A percentile compares a stretch with the other conserved stretches of the same genome.
These are phyloP conservation scores for Scortum barcoo DNA, from an alignment of 2,113 vertebrate species.

Conservation along the genomic window DNA sequence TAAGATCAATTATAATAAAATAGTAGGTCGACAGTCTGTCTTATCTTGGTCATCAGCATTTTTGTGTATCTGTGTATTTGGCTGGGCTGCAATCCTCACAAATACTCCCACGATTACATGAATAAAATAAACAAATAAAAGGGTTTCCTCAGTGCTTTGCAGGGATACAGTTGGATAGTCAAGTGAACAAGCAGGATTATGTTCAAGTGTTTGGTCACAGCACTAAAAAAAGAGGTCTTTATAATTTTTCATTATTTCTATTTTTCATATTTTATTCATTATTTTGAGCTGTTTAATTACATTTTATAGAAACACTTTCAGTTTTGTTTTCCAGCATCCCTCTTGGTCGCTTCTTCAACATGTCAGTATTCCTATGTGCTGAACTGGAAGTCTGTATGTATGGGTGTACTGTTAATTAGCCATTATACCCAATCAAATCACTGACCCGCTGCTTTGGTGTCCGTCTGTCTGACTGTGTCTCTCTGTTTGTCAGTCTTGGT, in stretches of 20 bases:
- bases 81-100: neutral
- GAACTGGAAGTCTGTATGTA: slow-evolving; percentile 3
- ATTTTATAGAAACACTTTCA: no score
- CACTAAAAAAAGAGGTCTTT: no score
- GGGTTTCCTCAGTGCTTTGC: neutral
- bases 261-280: neutral
- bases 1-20: neutral
- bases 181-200: neutral
- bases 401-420: neutral
- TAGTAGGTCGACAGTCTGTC: neutral
- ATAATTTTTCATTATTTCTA: no score
- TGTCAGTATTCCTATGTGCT: neutral
- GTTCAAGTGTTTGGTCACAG: no score
- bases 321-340: no score
- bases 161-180: neutral
- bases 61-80: neutral
- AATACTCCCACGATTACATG: neutral
- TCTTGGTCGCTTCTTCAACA: neutral
- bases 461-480: slow-evolving; percentile 8
- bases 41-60: neutral
- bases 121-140: neutral
- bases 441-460: slow-evolving; percentile 1
- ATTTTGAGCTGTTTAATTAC: no score
- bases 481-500: slow-evolving; percentile 19
- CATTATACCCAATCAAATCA: neutral